Conservation (phyloP, 2,113 vertebrate genomes). For the Proterorhinus semilunaris region DNA sequence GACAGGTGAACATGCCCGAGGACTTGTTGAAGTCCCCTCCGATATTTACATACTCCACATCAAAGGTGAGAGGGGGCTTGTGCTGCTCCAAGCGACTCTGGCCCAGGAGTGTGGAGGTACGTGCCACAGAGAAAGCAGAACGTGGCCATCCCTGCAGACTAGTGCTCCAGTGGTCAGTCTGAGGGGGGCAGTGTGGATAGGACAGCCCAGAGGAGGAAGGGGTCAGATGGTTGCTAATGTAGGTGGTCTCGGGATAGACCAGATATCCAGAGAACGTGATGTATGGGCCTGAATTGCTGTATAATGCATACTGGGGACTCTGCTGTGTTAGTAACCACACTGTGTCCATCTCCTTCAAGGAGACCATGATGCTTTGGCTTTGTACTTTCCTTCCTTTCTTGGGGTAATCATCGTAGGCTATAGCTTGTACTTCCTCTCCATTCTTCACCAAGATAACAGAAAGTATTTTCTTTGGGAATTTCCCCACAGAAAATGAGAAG, state of each 20-base stretch:
- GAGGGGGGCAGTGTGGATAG: constrained; percentile 56
- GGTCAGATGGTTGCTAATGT: constrained; percentile 70
- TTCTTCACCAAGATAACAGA: constrained; percentile 81
- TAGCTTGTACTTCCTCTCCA: constrained; percentile 77
- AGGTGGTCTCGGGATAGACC: constrained; percentile 67
- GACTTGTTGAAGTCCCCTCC: constrained; percentile 78
- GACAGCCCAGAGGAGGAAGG: constrained; percentile 37
- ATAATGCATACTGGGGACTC: constrained; percentile 73
- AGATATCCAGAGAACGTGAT: constrained; percentile 81
- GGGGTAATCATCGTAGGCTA: constrained; percentile 74
- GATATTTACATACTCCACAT: constrained; percentile 80
- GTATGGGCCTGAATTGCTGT: constrained; percentile 78
- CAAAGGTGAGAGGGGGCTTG: constrained; percentile 73
- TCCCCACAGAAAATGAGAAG: constrained; percentile 78
- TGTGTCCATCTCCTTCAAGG: constrained; percentile 71
- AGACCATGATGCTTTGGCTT: constrained; percentile 78
- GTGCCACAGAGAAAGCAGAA: constrained; percentile 80
- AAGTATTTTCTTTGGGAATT: constrained; percentile 78
- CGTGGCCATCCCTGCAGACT: constrained; percentile 37
- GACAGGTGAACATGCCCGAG: constrained; percentile 75
- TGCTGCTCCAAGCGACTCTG: constrained; percentile 44
- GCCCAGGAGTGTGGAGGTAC: constrained; percentile 71
- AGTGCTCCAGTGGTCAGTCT: constrained; percentile 26
- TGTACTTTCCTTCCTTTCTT: constrained; percentile 76
- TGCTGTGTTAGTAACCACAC: constrained; percentile 75